phyloP scores from a whole-genome alignment of 1,140 invertebrate genomes.

The Hylaeus anthracinus region DNA sequence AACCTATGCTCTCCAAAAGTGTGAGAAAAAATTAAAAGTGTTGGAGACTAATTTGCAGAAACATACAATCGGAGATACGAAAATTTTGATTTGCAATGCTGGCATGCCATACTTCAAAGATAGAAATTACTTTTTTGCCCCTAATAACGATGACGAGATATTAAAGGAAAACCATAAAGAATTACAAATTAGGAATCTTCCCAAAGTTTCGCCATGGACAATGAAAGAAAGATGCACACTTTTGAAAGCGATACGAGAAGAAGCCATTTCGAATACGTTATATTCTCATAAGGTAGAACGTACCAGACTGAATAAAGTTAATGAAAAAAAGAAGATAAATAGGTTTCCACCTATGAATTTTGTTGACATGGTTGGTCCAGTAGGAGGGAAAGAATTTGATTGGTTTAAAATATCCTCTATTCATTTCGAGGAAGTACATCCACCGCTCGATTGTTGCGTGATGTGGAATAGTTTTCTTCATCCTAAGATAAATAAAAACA shows the following conservation, averaged over 20 bases:
- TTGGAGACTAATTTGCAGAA: slow-evolving; percentile 46
- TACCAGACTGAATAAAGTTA: background rate
- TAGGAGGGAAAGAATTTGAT: slow-evolving; percentile 73
- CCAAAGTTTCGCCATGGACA: slow-evolving; percentile 70
- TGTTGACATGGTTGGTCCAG: slow-evolving; percentile 62
- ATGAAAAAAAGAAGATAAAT: background rate
- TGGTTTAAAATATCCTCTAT: slow-evolving; percentile 79
- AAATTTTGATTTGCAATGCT: slow-evolving; percentile 53
- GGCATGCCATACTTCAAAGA: slow-evolving; percentile 81
- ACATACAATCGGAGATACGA: slow-evolving; percentile 5
- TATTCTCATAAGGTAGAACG: background rate
- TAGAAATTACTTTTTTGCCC: slow-evolving; percentile 68
- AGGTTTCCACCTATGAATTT: slow-evolving; percentile 58
- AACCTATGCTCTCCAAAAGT: slow-evolving; percentile 59
- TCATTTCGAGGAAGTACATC: slow-evolving; percentile 79
- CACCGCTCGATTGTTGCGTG: slow-evolving; percentile 81
- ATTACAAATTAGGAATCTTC: slow-evolving; percentile 70
- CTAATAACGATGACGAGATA: slow-evolving; percentile 74
- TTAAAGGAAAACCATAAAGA: slow-evolving; percentile 73
- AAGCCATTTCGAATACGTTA: slow-evolving; percentile 50
- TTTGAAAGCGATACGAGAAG: slow-evolving; percentile 64
- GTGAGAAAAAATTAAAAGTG: slow-evolving; percentile 54
- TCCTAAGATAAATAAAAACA: slow-evolving; percentile 84
- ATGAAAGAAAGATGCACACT: slow-evolving; percentile 69
- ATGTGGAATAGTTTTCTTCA: slow-evolving; percentile 87